Base-by-base conservation (phyloP, 2,113 vertebrate genomes). In the Odocoileus virginianus region DNA sequence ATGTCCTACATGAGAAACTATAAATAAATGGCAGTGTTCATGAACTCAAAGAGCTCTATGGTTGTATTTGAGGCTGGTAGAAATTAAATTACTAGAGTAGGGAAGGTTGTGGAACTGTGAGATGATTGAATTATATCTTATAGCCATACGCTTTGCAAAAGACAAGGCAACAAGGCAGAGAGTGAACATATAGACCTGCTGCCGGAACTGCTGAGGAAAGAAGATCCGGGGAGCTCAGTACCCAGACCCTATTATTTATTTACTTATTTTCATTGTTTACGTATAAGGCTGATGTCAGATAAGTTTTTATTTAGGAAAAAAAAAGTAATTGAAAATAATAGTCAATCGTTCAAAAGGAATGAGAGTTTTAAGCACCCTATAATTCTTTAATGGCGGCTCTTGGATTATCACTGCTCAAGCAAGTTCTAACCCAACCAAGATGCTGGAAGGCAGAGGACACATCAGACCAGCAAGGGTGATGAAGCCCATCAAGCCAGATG, bases 161-260 rank as follows among this genome's bases (percentile, higher is more conserved):
- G 47, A 82, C 27, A 89, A 95, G 36, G 30, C n/a, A 85, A 82
- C 27, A 85, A 95, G 33, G 30, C n/a, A 85, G 78, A 95, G 57
- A 91, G 21, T 83, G 57, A 92, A 89, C 89, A 97, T 91, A 25
- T 19, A 88, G 86, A 83, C 19, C 28, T 91, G 67, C 61, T 93
- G 50, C 43, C 43, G 25, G 95, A 91, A 61, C 88, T 58, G 90
- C 74, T 67, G 36, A 88, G 60, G 23, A 55, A 95, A 92, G 47
- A 82, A 17, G 23, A 12, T 91, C 45, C 47, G 28, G 7, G 8
- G 33, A 58, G 17, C 21, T 84, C 1, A 30, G 25, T 67, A 76
- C 36, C 21, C 23, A 76, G 36, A 43, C 11, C 3, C 21, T 74
- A 23, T 40, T 33, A n/a, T 2, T 19, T 17, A 14, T 6, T 36